A percentile compares a stretch with the other conserved stretches of the same genome.
These are phyloP conservation scores for Tenebrio molitor DNA, from an alignment of 1,140 invertebrate genomes.

Conservation along the genomic window DNA sequence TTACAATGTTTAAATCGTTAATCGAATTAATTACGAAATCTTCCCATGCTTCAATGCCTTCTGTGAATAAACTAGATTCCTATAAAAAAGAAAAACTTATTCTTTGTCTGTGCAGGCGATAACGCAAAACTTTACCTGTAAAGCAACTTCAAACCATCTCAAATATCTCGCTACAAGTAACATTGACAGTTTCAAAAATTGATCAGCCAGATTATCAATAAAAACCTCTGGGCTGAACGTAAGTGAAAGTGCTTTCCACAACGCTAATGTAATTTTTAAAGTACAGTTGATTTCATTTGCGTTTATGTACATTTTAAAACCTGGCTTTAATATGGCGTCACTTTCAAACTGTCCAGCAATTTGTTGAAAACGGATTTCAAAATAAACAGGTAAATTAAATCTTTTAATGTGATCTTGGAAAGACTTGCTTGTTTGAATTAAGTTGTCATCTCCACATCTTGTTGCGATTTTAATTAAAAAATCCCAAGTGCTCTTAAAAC, in stretches of 20 bases:
- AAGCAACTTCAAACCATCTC: conserved; percentile 53
- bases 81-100: no score
- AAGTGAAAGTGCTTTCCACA: conserved; percentile 54
- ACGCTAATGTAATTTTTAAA: conserved; percentile 55
- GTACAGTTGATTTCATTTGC: conserved; percentile 54
- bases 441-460: conserved; percentile 73
- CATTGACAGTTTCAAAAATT: conserved; percentile 62
- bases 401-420: conserved; percentile 78
- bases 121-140: conserved; percentile 50
- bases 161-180: conserved; percentile 60
- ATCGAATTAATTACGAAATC: conserved; percentile 58
- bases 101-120: no score
- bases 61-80: conserved; percentile 14
- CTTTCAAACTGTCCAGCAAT: conserved; percentile 72
- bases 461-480: conserved; percentile 85
- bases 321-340: conserved; percentile 47
- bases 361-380: conserved; percentile 94
- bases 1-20: conserved; percentile 56
- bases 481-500: conserved; percentile 84
- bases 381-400: conserved; percentile 96
- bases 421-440: conserved; percentile 63
- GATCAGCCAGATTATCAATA: conserved; percentile 60
- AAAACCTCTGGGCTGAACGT: conserved; percentile 60
- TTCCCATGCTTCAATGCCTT: conserved; percentile 46
- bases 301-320: conserved; percentile 40